Evolutionary conservation across 2,888 invertebrate species (phyloP), one percentile per base, ranked within the genome.

Genomic region (Tetragonula carbonaria): DNA sequence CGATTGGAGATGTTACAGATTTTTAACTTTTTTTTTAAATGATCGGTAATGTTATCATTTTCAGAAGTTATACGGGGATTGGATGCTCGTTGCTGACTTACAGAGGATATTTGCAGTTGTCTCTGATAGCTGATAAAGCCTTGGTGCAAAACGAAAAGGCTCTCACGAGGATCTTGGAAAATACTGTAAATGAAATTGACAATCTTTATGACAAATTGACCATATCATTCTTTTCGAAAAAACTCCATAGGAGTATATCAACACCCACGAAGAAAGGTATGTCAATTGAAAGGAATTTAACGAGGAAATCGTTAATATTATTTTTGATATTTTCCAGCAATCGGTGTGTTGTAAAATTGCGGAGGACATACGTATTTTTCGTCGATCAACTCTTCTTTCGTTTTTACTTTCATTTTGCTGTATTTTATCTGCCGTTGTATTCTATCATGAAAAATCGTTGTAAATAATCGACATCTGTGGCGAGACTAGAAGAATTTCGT

Each of bases 81-180:
- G 95, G 95, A 18, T 93, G 95, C 70, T 95, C 95, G 21, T 93
- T 95, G 2, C 90, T 96, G 21, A 95, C 95, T 71, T 96, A 96
- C 86, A 95, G 95, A 13, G 95, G 95, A 1, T 94, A 95, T 33
- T 90, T 96, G 11, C 94, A 95, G 28, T 88, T 96, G 8, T 95
- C 95, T 0, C 91, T 95, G 4, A 93, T 95, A 78, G 95, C 95
- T 2, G 96, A 96, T 84, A 91, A 92, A 59, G 95, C 95, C 0
- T 79, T 96, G 45, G 92, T 96, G 28, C 88, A 93, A 1, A 91
- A 91, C 45, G 89, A 94, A 14, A 93, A 93, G 5, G 94, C 95
- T 68, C 93, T 95, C 4, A 90, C 93, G 5, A 85, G 93, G 28
- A 95, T 96, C 73, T 89, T 95, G 62, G 93, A 94, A 53, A 95